Percentiles rank a stretch among this genome's conserved stretches.
These are phyloP conservation scores for Tetranychus urticae DNA, from an alignment of 1,140 invertebrate genomes.

Conservation along the genomic window DNA sequence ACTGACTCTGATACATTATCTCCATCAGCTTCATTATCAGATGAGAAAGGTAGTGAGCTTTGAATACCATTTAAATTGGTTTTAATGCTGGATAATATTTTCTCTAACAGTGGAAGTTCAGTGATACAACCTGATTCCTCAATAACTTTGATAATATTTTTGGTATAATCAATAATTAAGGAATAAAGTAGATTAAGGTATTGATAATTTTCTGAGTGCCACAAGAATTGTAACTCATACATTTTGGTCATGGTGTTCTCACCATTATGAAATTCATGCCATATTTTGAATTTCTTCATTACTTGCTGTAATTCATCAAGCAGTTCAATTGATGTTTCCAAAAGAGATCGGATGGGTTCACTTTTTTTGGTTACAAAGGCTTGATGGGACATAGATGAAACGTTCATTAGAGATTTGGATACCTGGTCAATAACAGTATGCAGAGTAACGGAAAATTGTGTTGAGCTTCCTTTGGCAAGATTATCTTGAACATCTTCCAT, in stretches of 20 bases:
- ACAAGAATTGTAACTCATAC: background rate
- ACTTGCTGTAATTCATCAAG: background rate
- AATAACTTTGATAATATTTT: background rate
- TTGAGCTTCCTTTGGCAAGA: background rate
- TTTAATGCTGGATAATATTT: background rate
- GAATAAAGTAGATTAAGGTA: background rate
- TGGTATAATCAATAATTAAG: background rate
- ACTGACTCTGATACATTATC: background rate
- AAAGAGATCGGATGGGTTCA: background rate
- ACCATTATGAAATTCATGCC: background rate
- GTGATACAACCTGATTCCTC: background rate
- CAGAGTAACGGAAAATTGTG: background rate
- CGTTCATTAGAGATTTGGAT: background rate
- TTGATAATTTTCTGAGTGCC: background rate
- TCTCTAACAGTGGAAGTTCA: background rate
- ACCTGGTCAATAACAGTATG: background rate
- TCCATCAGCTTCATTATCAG: background rate
- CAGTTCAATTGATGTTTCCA: background rate
- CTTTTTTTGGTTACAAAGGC: background rate
- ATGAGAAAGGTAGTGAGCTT: background rate
- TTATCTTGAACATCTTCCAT: background rate
- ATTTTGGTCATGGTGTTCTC: background rate
- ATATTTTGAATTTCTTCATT: background rate
- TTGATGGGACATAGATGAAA: background rate
- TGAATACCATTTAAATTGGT: background rate